Evolutionary conservation across 2,797 vertebrate species (phyloP).

Genomic region (Selene dorsalis): DNA sequence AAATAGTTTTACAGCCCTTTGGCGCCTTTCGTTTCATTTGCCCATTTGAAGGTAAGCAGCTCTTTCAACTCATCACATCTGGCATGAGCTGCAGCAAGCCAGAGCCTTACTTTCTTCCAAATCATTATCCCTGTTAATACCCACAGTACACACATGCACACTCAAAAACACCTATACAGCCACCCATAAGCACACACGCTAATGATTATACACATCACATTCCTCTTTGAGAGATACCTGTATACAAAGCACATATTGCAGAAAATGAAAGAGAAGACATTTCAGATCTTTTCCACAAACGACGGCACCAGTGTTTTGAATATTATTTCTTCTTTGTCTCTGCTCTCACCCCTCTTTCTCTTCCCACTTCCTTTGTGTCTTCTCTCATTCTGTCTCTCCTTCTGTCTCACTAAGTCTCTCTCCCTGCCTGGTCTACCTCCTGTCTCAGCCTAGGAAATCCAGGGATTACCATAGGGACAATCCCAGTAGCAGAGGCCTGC

Average conservation of each 20-base stretch:
- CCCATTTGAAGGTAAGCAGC: slow-evolving; percentile 66
- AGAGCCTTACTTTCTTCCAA: slow-evolving; percentile 50
- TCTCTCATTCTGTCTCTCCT: slow-evolving; percentile 40
- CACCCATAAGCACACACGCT: slow-evolving; percentile 48
- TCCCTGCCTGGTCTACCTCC: slow-evolving; percentile 70
- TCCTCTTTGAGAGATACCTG: slow-evolving; percentile 44
- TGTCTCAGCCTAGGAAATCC: slow-evolving; percentile 80
- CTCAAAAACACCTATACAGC: slow-evolving; percentile 42
- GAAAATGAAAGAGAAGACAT: slow-evolving; percentile 33
- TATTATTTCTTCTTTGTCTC: slow-evolving; percentile 47
- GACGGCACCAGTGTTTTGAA: slow-evolving; percentile 26
- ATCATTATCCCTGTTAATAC: slow-evolving; percentile 59
- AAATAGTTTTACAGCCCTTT: slow-evolving; percentile 68
- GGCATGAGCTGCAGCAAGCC: slow-evolving; percentile 45
- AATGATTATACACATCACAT: slow-evolving; percentile 43
- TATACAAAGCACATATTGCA: slow-evolving; percentile 46
- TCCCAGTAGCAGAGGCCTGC: slow-evolving; percentile 76
- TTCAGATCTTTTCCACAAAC: slow-evolving; percentile 22
- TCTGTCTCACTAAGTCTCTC: slow-evolving; percentile 52
- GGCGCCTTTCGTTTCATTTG: slow-evolving; percentile 61
- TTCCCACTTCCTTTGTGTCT: slow-evolving; percentile 28
- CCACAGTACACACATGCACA: slow-evolving; percentile 28
- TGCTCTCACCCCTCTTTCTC: slow-evolving; percentile 29
- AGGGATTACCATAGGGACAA: slow-evolving; percentile 80
- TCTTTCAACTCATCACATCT: slow-evolving; percentile 73